Percentiles rank a stretch among this genome's conserved stretches.
phyloP scores from a whole-genome alignment of 2,888 invertebrate genomes.

The Allygus modestus region DNA sequence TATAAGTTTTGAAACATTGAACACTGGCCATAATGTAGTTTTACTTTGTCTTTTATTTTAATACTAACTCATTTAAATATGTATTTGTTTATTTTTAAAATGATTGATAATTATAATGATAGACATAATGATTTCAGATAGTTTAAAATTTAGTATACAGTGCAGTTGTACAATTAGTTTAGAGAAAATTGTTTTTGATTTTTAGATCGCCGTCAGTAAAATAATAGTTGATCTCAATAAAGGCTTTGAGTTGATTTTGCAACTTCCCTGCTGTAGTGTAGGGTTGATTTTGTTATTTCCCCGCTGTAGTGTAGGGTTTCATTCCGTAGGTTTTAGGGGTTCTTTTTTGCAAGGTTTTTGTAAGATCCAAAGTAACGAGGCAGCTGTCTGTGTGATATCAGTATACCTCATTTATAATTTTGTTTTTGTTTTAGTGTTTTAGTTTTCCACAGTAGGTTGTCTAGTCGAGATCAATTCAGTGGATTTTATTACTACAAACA shows the following conservation, averaged over 20 bases:
- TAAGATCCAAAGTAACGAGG: neutral
- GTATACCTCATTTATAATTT: conserved; percentile 33
- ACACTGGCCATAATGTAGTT: neutral
- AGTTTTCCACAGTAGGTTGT: conserved; percentile 17
- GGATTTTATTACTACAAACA: neutral
- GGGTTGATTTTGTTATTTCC: neutral
- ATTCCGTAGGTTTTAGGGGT: neutral
- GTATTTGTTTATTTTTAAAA: too few relatives aligned
- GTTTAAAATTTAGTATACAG: too few relatives aligned
- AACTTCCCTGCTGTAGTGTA: conserved; percentile 16
- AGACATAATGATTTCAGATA: too few relatives aligned
- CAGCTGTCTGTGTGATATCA: conserved; percentile 7
- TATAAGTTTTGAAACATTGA: neutral
- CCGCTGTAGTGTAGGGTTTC: conserved; percentile 5
- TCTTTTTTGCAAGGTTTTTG: neutral
- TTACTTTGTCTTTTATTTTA: too few relatives aligned
- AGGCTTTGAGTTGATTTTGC: conserved; percentile 9
- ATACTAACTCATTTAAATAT: too few relatives aligned
- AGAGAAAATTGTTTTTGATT: too few relatives aligned
- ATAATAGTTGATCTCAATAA: conserved; percentile 52
- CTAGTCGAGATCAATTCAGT: conserved; percentile 29
- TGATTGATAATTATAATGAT: too few relatives aligned
- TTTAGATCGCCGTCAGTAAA: neutral
- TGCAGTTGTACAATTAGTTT: too few relatives aligned
- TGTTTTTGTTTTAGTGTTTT: neutral